These are phyloP conservation scores for Atta colombica DNA, from an alignment of 1,140 invertebrate genomes.

Conservation along the genomic window DNA sequence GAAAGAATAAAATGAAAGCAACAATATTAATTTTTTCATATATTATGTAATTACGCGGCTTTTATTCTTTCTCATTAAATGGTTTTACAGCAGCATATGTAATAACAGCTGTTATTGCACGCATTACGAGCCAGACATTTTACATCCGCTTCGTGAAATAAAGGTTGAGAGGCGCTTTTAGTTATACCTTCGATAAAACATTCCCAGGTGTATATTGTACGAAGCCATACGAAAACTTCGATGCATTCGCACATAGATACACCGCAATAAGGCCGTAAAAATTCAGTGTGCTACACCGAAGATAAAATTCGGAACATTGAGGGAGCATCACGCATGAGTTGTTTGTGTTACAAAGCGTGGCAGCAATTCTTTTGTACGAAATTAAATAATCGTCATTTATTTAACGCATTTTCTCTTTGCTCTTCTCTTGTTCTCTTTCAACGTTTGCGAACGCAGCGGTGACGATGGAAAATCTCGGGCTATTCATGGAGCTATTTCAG, in stretches of 20 bases:
- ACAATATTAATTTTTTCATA: conserved; percentile 1
- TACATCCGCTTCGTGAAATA: conserved; percentile 33
- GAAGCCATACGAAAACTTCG: conserved; percentile 35
- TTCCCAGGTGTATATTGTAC: conserved; percentile 16
- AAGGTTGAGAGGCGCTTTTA: conserved; percentile 1
- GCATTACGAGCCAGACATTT: conserved; percentile 19
- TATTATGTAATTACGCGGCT: neutral
- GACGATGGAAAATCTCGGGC: conserved; percentile 16
- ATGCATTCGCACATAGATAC: conserved; percentile 34
- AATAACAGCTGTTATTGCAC: neutral
- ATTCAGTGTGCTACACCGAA: conserved; percentile 36
- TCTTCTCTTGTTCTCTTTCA: neutral
- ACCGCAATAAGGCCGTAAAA: conserved; percentile 46
- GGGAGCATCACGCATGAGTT: neutral
- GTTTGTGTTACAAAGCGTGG: neutral
- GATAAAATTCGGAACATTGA: conserved; percentile 46
- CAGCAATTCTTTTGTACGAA: conserved; percentile 2
- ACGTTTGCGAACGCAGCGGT: neutral
- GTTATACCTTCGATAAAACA: conserved; percentile 36
- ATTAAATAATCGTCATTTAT: conserved; percentile 44
- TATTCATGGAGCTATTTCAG: conserved; percentile 18
- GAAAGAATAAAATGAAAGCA: neutral
- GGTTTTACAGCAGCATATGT: neutral
- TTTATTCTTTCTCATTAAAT: conserved; percentile 11
- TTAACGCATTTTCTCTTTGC: neutral